A percentile compares a stretch with the other conserved stretches of the same genome.
Evolutionary conservation across 2,888 invertebrate genomes (phyloP).

Genomic region (Tuberolachnus salignus): DNA sequence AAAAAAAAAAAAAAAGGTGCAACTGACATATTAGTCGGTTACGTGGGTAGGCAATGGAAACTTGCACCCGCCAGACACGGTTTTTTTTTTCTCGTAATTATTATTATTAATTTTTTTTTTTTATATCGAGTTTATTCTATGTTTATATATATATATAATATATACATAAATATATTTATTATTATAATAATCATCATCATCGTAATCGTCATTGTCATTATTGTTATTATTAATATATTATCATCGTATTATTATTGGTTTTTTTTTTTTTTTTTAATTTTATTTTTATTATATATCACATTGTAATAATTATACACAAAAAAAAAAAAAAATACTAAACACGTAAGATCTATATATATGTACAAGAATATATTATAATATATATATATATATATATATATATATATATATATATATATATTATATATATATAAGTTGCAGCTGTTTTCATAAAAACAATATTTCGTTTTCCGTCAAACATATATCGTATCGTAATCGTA

Average conservation of each 20-base stretch:
- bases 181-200: too few species aligned
- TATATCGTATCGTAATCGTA: slow-evolving; percentile 4
- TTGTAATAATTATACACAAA: slow-evolving; percentile 52
- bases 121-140: slow-evolving; percentile 38
- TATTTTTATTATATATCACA: slow-evolving; percentile 52
- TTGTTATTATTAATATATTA: too few species aligned
- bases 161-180: slow-evolving; percentile 15
- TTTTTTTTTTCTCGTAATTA: slow-evolving; percentile 45
- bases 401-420: neutral
- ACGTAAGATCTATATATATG: too few species aligned
- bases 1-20: too few species aligned
- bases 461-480: neutral
- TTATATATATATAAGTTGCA: slow-evolving; percentile 27
- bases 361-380: too few species aligned
- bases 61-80: too few species aligned
- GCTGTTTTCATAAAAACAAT: slow-evolving; percentile 2
- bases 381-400: too few species aligned
- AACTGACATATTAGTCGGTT: too few species aligned
- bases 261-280: slow-evolving; percentile 29
- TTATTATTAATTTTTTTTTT: slow-evolving; percentile 34
- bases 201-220: too few species aligned
- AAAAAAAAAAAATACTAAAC: slow-evolving; percentile 13
- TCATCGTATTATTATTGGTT: too few species aligned
- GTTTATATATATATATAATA: slow-evolving; percentile 31
- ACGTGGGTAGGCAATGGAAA: too few species aligned